phyloP scores from a whole-genome alignment of 2,797 vertebrate species.

The Carapus acus region DNA sequence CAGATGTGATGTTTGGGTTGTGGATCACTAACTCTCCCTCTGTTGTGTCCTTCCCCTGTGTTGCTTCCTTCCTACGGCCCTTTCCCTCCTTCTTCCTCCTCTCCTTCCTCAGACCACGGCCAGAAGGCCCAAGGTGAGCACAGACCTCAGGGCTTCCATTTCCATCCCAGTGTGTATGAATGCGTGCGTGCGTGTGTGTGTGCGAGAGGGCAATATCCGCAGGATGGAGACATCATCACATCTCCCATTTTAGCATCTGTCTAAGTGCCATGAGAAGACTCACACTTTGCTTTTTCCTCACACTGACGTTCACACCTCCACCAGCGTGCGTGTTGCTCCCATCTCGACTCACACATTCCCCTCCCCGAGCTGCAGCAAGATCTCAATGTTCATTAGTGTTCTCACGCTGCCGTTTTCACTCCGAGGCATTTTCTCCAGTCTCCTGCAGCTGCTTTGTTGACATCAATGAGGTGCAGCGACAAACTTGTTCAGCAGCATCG shows the following conservation, averaged over 20 bases:
- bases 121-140: conserved; percentile 92
- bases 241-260: conserved; percentile 1
- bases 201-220: background rate
- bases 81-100: conserved; percentile 30
- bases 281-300: background rate
- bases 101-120: conserved; percentile 80
- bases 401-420: no score
- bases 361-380: background rate
- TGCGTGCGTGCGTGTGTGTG: conserved; percentile 11
- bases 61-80: conserved; percentile 50
- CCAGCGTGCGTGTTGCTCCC: background rate
- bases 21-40: conserved; percentile 58
- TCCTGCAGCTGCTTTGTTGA: background rate
- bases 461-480: conserved; percentile 4
- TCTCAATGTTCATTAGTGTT: background rate
- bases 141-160: conserved; percentile 28
- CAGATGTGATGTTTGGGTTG: conserved; percentile 31
- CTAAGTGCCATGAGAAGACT: conserved; percentile 4
- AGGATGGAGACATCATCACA: background rate
- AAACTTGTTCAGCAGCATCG: no score
- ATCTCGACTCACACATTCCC: background rate
- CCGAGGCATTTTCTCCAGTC: background rate
- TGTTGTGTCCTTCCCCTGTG: conserved; percentile 55
- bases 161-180: conserved; percentile 10
- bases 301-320: background rate